Percentiles rank a stretch among this genome's conserved stretches.
These are phyloP conservation scores for Megaceryle maxima DNA, from an alignment of 2,113 vertebrate genomes.

Conservation along the genomic window DNA sequence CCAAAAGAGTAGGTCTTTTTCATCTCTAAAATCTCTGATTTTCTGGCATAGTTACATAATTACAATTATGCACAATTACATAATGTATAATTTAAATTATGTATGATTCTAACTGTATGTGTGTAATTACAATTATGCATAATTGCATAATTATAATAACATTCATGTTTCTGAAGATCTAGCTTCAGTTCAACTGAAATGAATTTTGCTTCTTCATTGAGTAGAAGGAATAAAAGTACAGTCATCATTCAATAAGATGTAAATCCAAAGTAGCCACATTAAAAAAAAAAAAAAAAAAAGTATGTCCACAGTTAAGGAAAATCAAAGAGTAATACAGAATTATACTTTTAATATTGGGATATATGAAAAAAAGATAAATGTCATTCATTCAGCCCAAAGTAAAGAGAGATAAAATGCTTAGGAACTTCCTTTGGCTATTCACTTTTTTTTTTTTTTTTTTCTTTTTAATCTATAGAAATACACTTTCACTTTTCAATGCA, in stretches of 20 bases:
- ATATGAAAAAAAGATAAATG: not conserved
- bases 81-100: constrained; percentile 71
- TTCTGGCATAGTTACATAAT: constrained; percentile 57
- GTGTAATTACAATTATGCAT: constrained; percentile 66
- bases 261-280: not conserved
- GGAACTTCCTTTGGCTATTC: not conserved
- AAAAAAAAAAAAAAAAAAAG: not conserved
- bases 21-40: constrained; percentile 47
- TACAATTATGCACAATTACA: constrained; percentile 66
- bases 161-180: constrained; percentile 54
- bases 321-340: not conserved
- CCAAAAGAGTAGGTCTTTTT: not conserved
- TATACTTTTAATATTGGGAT: not conserved
- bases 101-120: constrained; percentile 56
- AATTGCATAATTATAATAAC: constrained; percentile 70
- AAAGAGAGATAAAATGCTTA: not conserved
- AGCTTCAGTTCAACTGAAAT: not conserved
- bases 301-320: not conserved
- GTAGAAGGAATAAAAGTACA: not conserved
- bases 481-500: not conserved
- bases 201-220: not conserved
- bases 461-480: not conserved
- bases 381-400: not conserved
- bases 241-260: not conserved
- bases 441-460: too few relatives aligned